Evolutionary conservation across 2,888 invertebrate species (phyloP).

Genomic region (Cantharis nigra): DNA sequence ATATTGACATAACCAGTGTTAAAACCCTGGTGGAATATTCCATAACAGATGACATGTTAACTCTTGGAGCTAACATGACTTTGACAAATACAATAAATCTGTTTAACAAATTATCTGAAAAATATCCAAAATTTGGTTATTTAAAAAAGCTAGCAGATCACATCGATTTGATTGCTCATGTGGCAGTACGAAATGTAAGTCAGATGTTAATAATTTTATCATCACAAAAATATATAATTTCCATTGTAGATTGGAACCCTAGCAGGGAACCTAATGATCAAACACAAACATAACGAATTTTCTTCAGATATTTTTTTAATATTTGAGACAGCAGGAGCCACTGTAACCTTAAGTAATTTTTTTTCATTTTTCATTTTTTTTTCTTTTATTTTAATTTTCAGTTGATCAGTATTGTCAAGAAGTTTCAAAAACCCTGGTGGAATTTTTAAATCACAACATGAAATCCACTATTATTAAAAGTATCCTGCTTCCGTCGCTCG

Average conservation of each 20-base stretch:
- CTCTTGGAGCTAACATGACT: slow-evolving; percentile 65
- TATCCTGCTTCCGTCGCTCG: slow-evolving; percentile 57
- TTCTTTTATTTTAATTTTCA: no score
- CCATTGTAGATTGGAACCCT: slow-evolving; percentile 73
- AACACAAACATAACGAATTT: slow-evolving; percentile 69
- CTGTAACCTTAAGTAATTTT: slow-evolving; percentile 55
- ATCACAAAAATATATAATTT: no score
- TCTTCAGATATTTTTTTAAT: slow-evolving; percentile 74
- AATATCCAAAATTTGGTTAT: slow-evolving; percentile 62
- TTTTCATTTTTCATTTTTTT: no score
- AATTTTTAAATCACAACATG: slow-evolving; percentile 57
- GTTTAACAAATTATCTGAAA: slow-evolving; percentile 52
- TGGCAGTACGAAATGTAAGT: slow-evolving; percentile 74
- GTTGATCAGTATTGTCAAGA: not conserved
- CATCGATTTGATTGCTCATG: slow-evolving; percentile 70
- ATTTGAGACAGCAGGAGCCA: slow-evolving; percentile 64
- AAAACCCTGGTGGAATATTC: slow-evolving; percentile 59
- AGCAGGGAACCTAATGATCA: slow-evolving; percentile 73
- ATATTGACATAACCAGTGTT: slow-evolving; percentile 68
- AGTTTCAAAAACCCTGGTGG: slow-evolving; percentile 13
- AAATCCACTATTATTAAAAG: slow-evolving; percentile 55
- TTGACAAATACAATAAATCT: slow-evolving; percentile 61
- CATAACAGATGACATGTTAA: slow-evolving; percentile 55
- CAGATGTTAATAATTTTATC: slow-evolving; percentile 10
- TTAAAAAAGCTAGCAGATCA: slow-evolving; percentile 64